Percentiles rank a stretch among this genome's conserved stretches.
Evolutionary conservation across 1,140 invertebrate species (phyloP).

Genomic region (Bombyx mandarina): DNA sequence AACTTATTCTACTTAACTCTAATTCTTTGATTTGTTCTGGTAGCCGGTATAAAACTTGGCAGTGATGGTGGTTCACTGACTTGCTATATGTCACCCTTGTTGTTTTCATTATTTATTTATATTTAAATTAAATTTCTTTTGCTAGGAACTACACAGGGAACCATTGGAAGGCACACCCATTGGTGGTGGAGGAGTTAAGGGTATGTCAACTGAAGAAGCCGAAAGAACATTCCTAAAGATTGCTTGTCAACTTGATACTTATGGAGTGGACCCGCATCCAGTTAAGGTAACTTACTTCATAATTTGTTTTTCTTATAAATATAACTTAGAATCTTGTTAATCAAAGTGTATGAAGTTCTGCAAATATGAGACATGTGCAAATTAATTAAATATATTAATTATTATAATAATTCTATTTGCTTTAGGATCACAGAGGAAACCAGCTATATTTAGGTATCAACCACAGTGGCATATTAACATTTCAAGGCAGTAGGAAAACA

Average conservation of each 20-base stretch:
- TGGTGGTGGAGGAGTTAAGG: constrained; percentile 72
- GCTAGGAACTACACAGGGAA: constrained; percentile 85
- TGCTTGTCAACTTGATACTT: constrained; percentile 92
- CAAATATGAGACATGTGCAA: too few species aligned
- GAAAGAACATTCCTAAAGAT: constrained; percentile 90
- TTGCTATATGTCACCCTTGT: background rate
- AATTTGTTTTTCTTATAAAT: too few species aligned
- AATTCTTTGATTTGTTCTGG: too few species aligned
- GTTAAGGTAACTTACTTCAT: constrained; percentile 82
- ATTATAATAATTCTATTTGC: constrained; percentile 8
- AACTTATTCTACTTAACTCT: too few species aligned
- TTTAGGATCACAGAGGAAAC: constrained; percentile 88
- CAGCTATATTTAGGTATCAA: constrained; percentile 96
- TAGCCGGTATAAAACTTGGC: too few species aligned
- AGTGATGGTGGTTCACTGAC: too few species aligned
- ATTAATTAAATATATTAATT: too few species aligned
- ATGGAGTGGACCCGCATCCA: constrained; percentile 97
- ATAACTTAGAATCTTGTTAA: too few species aligned
- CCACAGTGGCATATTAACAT: constrained; percentile 94
- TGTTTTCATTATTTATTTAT: background rate
- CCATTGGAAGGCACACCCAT: constrained; percentile 54
- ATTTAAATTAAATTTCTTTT: constrained; percentile 2
- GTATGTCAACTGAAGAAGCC: constrained; percentile 80
- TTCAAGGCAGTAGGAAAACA: constrained; percentile 92
- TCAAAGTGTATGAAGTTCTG: too few species aligned